Conservation (phyloP, 2,797 vertebrate genomes). For the Chrysocyon brachyurus region DNA sequence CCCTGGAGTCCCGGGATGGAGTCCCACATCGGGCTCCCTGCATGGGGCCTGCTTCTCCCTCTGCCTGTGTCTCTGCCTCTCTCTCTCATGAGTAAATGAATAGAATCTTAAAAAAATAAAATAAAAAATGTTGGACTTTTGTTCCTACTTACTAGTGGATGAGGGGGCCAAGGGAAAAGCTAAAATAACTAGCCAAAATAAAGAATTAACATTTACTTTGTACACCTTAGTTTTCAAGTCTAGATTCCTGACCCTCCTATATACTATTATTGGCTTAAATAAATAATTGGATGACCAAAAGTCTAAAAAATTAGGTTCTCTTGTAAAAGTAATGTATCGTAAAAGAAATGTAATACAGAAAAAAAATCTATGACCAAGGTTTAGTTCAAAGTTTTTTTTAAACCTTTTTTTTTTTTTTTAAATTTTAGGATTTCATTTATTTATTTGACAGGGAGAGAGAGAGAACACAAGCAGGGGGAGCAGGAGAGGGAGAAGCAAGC, state of each 20-base stretch:
- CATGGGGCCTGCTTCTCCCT: no score
- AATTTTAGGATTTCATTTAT: no score
- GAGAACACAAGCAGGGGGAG: no score
- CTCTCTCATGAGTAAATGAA: no score
- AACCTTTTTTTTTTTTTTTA: neutral
- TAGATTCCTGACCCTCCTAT: neutral
- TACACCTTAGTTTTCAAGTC: neutral
- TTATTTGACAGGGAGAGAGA: no score
- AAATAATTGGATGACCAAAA: neutral
- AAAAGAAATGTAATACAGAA: neutral
- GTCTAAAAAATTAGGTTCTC: neutral
- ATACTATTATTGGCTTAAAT: neutral
- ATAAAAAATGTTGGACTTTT: neutral
- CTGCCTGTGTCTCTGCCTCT: no score
- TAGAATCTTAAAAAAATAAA: neutral
- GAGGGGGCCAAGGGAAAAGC: neutral
- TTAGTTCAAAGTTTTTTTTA: no score
- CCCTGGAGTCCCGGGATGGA: no score
- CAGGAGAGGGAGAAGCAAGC: no score
- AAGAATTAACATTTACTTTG: neutral
- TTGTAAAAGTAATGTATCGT: neutral
- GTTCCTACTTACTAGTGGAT: neutral
- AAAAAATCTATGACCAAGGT: neutral
- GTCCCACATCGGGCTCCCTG: no score
- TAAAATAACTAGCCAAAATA: neutral